These are phyloP conservation scores for Drosophila yakuba DNA, from an alignment of 1,140 invertebrate genomes.

Conservation along the genomic window DNA sequence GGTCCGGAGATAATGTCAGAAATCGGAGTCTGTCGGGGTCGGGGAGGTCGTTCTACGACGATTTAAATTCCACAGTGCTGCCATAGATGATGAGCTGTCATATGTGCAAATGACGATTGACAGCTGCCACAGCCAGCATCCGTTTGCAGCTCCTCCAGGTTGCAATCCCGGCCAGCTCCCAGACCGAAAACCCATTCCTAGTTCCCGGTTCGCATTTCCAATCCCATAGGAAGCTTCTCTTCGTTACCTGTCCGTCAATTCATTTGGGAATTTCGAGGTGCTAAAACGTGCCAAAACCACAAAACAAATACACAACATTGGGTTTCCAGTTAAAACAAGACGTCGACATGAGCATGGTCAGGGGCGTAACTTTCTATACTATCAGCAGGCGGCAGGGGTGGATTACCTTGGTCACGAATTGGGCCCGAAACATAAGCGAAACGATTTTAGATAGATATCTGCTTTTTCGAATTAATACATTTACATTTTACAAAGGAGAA, in stretches of 20 bases:
- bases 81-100: conserved; percentile 75
- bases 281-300: conserved; percentile 72
- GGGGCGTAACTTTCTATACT: conserved; percentile 72
- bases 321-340: conserved; percentile 59
- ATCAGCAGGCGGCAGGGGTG: conserved; percentile 48
- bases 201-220: conserved; percentile 24
- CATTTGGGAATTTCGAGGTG: conserved; percentile 66
- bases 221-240: conserved; percentile 23
- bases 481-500: neutral
- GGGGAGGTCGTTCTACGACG: conserved; percentile 47
- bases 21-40: conserved; percentile 10
- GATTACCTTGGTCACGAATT: conserved; percentile 22
- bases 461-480: neutral
- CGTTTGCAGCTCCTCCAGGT: conserved; percentile 39
- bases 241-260: conserved; percentile 65
- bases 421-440: conserved; percentile 11
- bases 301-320: conserved; percentile 67
- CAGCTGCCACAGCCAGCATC: conserved; percentile 72
- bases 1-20: conserved; percentile 21
- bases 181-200: conserved; percentile 7
- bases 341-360: conserved; percentile 64
- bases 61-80: conserved; percentile 67
- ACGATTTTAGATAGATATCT: neutral
- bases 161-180: conserved; percentile 7
- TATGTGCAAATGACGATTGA: conserved; percentile 79